Percentiles rank a stretch among this genome's conserved stretches.
Conservation (phyloP, 2,113 vertebrate species). For the Gulo gulo region DNA sequence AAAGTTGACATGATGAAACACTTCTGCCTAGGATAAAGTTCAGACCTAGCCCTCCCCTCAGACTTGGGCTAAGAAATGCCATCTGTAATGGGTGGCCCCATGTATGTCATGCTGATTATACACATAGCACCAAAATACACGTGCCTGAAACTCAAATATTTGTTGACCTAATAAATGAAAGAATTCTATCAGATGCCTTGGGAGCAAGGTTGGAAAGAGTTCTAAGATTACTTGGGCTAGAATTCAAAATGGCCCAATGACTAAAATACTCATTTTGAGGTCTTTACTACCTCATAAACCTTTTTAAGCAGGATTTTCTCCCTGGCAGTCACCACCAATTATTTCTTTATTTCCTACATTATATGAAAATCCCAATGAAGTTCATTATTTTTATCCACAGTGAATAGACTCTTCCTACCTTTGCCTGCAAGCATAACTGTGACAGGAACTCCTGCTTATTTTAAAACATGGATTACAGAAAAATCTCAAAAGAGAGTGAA, state of each 20-base stretch:
- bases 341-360: background rate
- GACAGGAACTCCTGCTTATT: background rate
- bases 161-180: background rate
- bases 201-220: background rate
- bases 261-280: background rate
- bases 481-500: slow-evolving; percentile 1
- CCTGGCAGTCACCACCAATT: background rate
- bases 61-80: background rate
- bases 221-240: background rate
- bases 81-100: background rate
- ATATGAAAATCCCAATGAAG: background rate
- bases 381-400: slow-evolving; percentile 20
- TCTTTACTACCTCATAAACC: background rate
- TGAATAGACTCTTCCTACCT: background rate
- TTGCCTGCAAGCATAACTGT: background rate
- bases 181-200: background rate
- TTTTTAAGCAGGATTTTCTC: background rate
- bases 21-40: background rate
- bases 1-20: background rate
- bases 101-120: background rate
- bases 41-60: background rate
- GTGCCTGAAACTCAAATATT: background rate
- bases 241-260: background rate
- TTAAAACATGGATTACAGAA: slow-evolving; percentile 7
- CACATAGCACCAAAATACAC: background rate